phyloP scores from a whole-genome alignment of 2,888 invertebrate species.

The Priocnemis perturbator region DNA sequence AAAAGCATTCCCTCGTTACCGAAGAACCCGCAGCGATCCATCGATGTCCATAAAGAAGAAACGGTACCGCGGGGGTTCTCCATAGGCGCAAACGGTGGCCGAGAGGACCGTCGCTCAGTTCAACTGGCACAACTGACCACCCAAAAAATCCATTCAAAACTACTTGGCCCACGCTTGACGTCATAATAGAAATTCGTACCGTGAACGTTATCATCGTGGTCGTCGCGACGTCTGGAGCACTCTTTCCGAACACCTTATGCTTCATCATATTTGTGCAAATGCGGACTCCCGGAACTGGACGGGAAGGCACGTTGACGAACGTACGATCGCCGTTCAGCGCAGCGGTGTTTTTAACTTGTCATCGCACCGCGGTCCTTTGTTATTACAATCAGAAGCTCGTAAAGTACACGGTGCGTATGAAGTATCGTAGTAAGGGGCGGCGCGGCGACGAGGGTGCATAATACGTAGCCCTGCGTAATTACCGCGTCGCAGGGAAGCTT shows the following conservation, averaged over 20 bases:
- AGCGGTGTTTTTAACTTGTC: slow-evolving; percentile 66
- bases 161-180: neutral
- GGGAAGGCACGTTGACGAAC: slow-evolving; percentile 31
- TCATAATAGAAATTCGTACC: neutral
- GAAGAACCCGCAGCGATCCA: slow-evolving; percentile 30
- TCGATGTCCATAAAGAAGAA: slow-evolving; percentile 32
- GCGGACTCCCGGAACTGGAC: slow-evolving; percentile 38
- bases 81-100: slow-evolving; percentile 9
- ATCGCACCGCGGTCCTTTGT: slow-evolving; percentile 63
- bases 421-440: slow-evolving; percentile 36
- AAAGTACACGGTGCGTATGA: slow-evolving; percentile 56
- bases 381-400: slow-evolving; percentile 67
- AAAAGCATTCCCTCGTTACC: slow-evolving; percentile 33
- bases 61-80: slow-evolving; percentile 27
- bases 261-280: slow-evolving; percentile 23
- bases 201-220: neutral
- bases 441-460: slow-evolving; percentile 53
- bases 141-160: neutral
- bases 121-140: neutral
- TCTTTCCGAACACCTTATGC: too few relatives aligned
- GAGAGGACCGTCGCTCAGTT: neutral
- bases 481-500: slow-evolving; percentile 71
- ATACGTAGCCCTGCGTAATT: slow-evolving; percentile 65
- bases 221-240: neutral
- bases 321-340: too few relatives aligned